Evolutionary conservation across 2,113 vertebrate species (phyloP), one percentile per base, ranked within the genome.

Genomic region (Empidonax alnorum): DNA sequence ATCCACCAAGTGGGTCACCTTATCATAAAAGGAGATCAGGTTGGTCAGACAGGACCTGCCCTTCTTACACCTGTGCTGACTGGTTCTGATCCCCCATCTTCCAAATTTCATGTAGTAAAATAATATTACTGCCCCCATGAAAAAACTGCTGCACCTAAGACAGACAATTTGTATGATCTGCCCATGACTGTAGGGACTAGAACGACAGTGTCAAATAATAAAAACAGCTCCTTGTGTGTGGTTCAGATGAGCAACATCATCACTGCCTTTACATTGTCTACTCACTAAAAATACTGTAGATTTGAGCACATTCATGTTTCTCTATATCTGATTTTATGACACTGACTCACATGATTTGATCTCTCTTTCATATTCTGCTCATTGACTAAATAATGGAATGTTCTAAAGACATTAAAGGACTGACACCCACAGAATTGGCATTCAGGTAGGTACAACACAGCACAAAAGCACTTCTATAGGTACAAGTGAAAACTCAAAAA

Each of bases 351-450:
- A 88, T 35, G 46, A 95, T 83, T 73, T 86, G 91, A 97, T 87
- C 53, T 13, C 22, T 89, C 76, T 44, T 87, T 93, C 89, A 76
- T 74, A 96, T 75, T 91, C 49, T 86, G 50, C 42, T 92, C 88
- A 95, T 85, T 93, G 74, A 95, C 87, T 91, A 91, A 94, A 86
- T 79, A 95, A 94, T 87, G 44, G 61, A 87, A 90, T 61, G 28
- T 87, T 95, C 74, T 66, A 47, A 83, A 78, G 76, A 89, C 35
- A 65, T 52, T 94, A 77, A 94, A 72, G 37, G 53, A 91, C 55
- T 0, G 2, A 91, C 62, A 8, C 62, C 81, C 67, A 95, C 71
- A 76, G 71, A 87, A 95, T 1, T 9, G 3, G 37, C 42, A 84
- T 76, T 94, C 90, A 19, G 41, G 62, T 69, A 94, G 71, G 67